Percentiles rank a stretch among this genome's conserved stretches.
Conservation (phyloP, 2,888 invertebrate genomes). For the Amaurobius ferox region DNA sequence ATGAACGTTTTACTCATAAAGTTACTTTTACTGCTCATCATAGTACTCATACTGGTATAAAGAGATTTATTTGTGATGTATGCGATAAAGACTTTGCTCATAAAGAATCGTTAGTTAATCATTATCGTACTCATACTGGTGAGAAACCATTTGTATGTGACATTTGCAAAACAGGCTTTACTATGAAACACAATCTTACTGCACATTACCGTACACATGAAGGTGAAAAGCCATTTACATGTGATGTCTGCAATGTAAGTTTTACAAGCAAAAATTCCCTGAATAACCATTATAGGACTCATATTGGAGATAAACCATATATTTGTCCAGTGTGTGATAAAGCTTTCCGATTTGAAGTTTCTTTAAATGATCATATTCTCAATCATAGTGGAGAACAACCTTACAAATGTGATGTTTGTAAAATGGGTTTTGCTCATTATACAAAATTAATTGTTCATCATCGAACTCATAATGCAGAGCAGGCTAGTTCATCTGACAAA, state of each 20-base stretch:
- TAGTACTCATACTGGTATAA: slow-evolving; percentile 1
- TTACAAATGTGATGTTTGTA: too few species aligned
- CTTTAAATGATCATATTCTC: too few species aligned
- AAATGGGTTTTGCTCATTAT: too few species aligned
- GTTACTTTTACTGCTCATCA: neutral
- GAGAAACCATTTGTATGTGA: slow-evolving; percentile 20
- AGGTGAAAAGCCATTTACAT: slow-evolving; percentile 83
- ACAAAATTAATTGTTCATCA: too few species aligned
- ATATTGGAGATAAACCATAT: slow-evolving; percentile 21
- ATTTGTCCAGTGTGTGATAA: slow-evolving; percentile 29
- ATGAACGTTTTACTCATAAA: slow-evolving; percentile 9
- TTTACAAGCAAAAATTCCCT: slow-evolving; percentile 78
- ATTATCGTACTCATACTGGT: slow-evolving; percentile 12
- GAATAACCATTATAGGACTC: slow-evolving; percentile 1
- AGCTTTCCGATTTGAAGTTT: too few species aligned
- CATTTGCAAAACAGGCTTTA: slow-evolving; percentile 16
- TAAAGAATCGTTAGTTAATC: neutral
- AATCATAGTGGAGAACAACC: too few species aligned
- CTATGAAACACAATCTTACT: slow-evolving; percentile 51
- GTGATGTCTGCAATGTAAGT: slow-evolving; percentile 85
- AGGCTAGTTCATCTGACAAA: too few species aligned
- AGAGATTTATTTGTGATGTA: neutral
- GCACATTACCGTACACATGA: slow-evolving; percentile 81
- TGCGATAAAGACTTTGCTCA: slow-evolving; percentile 21
- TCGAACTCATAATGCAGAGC: too few species aligned